Conservation (phyloP, 2,113 vertebrate genomes). For the Percopsis transmontana region DNA sequence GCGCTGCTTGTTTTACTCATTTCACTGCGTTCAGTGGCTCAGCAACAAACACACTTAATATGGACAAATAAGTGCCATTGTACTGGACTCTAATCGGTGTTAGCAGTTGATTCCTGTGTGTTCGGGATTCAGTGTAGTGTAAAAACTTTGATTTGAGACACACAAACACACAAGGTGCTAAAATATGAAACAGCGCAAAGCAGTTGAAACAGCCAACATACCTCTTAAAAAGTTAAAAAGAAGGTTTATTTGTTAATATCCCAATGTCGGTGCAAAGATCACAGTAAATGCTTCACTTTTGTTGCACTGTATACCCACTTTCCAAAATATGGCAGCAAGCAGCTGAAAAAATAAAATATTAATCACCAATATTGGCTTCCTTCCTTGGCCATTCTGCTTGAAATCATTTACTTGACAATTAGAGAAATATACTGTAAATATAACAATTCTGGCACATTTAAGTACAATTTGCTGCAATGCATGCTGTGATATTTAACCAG, state of each 20-base stretch:
- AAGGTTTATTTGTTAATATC: background rate
- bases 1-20: constrained; percentile 6
- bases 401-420: background rate
- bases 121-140: constrained; percentile 1
- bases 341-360: constrained; percentile 37
- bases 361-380: constrained; percentile 36
- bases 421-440: background rate
- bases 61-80: no score
- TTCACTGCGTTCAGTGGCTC: background rate
- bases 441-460: constrained; percentile 5
- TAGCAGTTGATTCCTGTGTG: constrained; percentile 3
- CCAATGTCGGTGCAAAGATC: constrained; percentile 22
- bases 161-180: no score
- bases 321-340: constrained; percentile 35
- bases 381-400: background rate
- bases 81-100: constrained; percentile 8
- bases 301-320: constrained; percentile 24
- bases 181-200: no score
- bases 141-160: constrained; percentile 10
- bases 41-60: no score
- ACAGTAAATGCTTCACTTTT: constrained; percentile 25
- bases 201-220: constrained; percentile 20
- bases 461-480: background rate
- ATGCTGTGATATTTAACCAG: background rate
- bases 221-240: constrained; percentile 20